Percentiles rank a stretch among this genome's conserved stretches.
Conservation (phyloP, 2,888 invertebrate species). For the Brachycybe producta region DNA sequence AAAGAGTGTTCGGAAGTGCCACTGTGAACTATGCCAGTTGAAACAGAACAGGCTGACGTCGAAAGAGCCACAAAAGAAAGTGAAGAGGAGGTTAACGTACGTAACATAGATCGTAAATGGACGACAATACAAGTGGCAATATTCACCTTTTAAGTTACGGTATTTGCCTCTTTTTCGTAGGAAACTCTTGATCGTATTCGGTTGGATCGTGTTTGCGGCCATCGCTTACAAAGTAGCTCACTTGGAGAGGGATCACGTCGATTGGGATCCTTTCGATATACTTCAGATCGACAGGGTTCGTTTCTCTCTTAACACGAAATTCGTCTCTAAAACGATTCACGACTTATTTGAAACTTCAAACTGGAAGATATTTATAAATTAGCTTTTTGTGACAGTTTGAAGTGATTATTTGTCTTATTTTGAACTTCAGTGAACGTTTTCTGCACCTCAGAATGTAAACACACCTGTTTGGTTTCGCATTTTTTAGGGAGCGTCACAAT, state of each 20-base stretch:
- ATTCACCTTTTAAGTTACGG: constrained; percentile 5
- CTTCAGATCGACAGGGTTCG: constrained; percentile 68
- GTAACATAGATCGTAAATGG: constrained; percentile 21
- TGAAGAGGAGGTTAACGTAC: constrained; percentile 58
- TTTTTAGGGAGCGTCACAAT: constrained; percentile 60
- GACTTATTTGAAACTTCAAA: too few relatives aligned
- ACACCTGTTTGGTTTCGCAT: constrained; percentile 13
- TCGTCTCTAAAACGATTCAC: too few relatives aligned
- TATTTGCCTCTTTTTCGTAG: constrained; percentile 36
- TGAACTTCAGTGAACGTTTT: too few relatives aligned
- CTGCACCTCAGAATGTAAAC: too few relatives aligned
- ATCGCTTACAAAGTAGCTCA: too few relatives aligned
- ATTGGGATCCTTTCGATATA: constrained; percentile 97
- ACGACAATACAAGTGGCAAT: constrained; percentile 1
- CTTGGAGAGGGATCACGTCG: constrained; percentile 95
- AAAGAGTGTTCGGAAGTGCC: constrained; percentile 63
- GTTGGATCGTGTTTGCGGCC: constrained; percentile 73
- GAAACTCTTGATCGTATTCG: constrained; percentile 60
- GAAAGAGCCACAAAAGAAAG: constrained; percentile 75
- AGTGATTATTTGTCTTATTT: too few relatives aligned
- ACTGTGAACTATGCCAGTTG: constrained; percentile 72
- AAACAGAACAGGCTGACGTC: constrained; percentile 70
- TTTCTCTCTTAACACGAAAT: too few relatives aligned
- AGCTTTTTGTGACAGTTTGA: neutral
- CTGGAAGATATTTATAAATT: too few relatives aligned